A percentile compares a stretch with the other conserved stretches of the same genome.
Conservation (phyloP, 64 coral and sea anemone species). For the Cladopsammia gracilis region DNA sequence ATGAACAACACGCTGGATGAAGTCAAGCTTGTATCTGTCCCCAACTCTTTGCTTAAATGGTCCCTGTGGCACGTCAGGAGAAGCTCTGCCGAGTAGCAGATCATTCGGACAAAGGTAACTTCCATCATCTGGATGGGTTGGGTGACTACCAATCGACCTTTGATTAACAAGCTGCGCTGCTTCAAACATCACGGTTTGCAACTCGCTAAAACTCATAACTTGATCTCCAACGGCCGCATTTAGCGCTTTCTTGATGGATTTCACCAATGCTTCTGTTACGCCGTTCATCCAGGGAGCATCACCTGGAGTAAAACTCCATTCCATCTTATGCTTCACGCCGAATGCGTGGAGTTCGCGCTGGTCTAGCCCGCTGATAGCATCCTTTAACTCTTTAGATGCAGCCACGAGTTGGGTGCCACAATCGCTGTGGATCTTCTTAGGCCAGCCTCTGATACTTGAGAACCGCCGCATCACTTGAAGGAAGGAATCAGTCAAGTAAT, state of each 20-base stretch:
- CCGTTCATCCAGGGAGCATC: conserved; percentile 61
- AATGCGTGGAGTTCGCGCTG: background rate
- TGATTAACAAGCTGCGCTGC: conserved; percentile 47
- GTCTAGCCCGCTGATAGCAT: background rate
- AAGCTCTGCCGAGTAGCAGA: conserved; percentile 51
- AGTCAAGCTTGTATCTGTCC: conserved; percentile 32
- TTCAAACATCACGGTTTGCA: conserved; percentile 60
- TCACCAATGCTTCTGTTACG: conserved; percentile 30
- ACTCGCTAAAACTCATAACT: conserved; percentile 26
- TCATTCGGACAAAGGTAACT: conserved; percentile 62
- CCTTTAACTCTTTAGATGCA: conserved; percentile 41
- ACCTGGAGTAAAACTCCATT: conserved; percentile 35
- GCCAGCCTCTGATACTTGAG: conserved; percentile 11
- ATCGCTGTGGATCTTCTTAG: conserved; percentile 2
- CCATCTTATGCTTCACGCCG: conserved; percentile 1
- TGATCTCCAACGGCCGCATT: conserved; percentile 11
- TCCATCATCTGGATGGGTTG: conserved; percentile 36
- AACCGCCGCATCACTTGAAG: conserved; percentile 25
- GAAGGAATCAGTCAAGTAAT: conserved; percentile 14
- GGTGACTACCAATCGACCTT: conserved; percentile 24
- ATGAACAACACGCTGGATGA: conserved; percentile 47
- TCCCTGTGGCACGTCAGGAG: conserved; percentile 35
- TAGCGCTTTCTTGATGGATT: conserved; percentile 48
- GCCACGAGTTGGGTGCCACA: conserved; percentile 39
- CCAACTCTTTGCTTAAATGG: conserved; percentile 48